Base-by-base conservation (phyloP, 1,140 invertebrate species). In the Listronotus bonariensis region DNA sequence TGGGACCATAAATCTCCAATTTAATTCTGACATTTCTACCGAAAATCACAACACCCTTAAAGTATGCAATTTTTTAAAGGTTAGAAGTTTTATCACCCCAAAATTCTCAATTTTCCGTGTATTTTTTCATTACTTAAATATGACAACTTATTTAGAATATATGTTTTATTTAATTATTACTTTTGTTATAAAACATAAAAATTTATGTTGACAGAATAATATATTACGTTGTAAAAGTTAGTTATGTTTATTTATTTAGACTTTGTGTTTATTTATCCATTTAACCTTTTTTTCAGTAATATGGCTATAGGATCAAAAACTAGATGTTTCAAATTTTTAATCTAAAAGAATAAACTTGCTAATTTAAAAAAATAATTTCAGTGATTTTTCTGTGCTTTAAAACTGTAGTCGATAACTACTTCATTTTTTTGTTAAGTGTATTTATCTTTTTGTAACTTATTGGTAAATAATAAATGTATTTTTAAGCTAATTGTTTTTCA, bases 401-500 rank as follows among this genome's bases (percentile, higher is more conserved):
- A 51, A 56, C 5, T 34, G 40, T 42, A 43, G 38, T 38, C 20
- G 40, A 18, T 55, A 42, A 9, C 20, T 38, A 42, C 31, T 53
- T 8, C 14, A 36, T 45, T 56, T 56, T 43, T 31, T 53, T 56
- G 17, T 43, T 45, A 15, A 43, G 20, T 56, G 40, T 56, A 56
- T 59, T 51, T 59, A 49, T 59, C 48, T 59, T 59, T 59, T 59
- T 59, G 40, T 59, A 59, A 59, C 31, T 59, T 59, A 49, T 59
- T 43, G 15, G 48, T 59, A 59, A 59, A 48, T 51, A 59, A 59
- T 59, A 62, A 59, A 59, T 31, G 43, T 59, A 48, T 59, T 59
- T 59, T 59, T 59, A 59, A 59, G 40, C 38, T 6, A 46, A 11
- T 26, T 46, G 20, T 5, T 26, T 26, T 26, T 26, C 5, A 26